Evolutionary conservation across 2,797 vertebrate species (phyloP), one percentile per base, ranked within the genome.

Genomic region (Jordanella pulchra): DNA sequence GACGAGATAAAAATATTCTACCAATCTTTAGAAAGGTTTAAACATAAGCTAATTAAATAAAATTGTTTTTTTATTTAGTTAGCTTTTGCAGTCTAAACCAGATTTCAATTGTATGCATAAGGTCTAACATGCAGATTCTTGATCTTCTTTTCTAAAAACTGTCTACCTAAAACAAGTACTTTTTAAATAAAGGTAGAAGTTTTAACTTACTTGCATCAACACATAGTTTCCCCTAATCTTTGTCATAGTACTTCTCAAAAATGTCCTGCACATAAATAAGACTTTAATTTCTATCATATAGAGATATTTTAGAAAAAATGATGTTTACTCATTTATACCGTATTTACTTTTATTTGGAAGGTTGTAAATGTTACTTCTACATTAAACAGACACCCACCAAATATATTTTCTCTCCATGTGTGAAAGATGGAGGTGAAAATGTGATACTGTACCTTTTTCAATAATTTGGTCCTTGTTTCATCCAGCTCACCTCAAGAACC

Each of bases 361-460:
- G 21, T 39, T 39, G 0, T 12, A 35, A 1, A 60, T 12, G 35
- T 14, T 5, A 63, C n/a, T 63, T 42, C 35, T 23, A 63, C 21
- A 63, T 12, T 9, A 58, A 61, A 39, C 32, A 61, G 12, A 63
- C 44, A 25, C 44, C n/a, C 39, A 64, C 35, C 39, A 17, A 64
- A 67, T n/a, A 65, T 53, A 35, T 55, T 47, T 74, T 67, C 65
- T 81, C 84, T 79, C 48, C 68, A 28, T 5, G 58, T 45, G 67
- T 77, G 73, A 84, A n/a, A 25, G 50, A 90, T 89, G 90, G 68
- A 25, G 53, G 81, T 87, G 88, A 78, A 66, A 51, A 87, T 80
- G 68, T 28, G 77, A 87, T 81, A 90, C 88, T 82, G 81, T 87
- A 88, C 87, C 89, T 89, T 89, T 3, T 17, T 65, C 71, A 21